Conservation (phyloP, 2,888 invertebrate genomes). For the Oasisia sp. region DNA sequence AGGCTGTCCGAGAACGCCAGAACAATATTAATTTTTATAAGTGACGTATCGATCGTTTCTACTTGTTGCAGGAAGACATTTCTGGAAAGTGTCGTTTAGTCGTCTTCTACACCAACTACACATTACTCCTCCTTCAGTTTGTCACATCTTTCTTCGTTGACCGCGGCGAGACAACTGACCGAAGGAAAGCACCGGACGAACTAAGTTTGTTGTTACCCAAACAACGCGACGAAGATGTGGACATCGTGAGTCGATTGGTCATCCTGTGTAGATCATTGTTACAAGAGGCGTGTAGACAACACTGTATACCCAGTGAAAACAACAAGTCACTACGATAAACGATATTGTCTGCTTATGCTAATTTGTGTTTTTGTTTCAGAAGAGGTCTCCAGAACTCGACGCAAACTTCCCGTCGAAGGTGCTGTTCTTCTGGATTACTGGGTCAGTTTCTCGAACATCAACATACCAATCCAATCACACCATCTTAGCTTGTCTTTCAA, state of each 20-base stretch:
- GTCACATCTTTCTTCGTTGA: neutral
- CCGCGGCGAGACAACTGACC: neutral
- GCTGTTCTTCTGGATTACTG: no score
- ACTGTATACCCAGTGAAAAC: no score
- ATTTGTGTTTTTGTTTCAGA: no score
- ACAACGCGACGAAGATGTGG: neutral
- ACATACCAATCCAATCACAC: no score
- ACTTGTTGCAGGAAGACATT: neutral
- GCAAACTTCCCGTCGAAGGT: no score
- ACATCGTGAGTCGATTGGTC: neutral
- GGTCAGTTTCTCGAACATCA: no score
- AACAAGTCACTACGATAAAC: no score
- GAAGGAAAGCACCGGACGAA: neutral
- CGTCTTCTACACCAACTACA: neutral
- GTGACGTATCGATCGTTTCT: neutral
- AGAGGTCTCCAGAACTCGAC: no score
- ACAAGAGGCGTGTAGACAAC: no score
- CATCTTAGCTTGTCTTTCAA: no score
- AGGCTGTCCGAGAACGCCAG: neutral
- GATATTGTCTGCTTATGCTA: no score
- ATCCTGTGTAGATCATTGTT: neutral
- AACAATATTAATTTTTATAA: neutral
- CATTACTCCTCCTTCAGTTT: neutral
- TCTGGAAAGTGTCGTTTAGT: neutral
- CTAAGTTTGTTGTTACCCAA: neutral